Evolutionary conservation across 2,888 invertebrate species (phyloP), one percentile per base, ranked within the genome.

Genomic region (Ichneumoninae sp.): DNA sequence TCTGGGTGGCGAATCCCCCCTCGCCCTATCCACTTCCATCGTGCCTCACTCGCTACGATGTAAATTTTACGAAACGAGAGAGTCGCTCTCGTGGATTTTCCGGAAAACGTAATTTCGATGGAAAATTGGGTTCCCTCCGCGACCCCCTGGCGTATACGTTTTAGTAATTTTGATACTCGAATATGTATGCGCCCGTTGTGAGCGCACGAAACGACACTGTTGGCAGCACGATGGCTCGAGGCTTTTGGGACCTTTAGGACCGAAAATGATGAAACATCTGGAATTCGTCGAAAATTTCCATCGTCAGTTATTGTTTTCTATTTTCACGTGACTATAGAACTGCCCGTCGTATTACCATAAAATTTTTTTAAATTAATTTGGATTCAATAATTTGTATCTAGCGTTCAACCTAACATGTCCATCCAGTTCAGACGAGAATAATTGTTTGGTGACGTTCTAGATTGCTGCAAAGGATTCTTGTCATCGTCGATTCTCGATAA

Each of bases 61-160:
- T 73, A 77, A 77, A 82, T 82, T 47, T 47, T 47, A 47, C 44
- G 44, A 47, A 47, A 47, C 44, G 44, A 4, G 78, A 70, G 69
- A 75, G 70, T 44, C 40, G 44, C 44, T 19, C 44, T 65, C 63
- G 22, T 36, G 65, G 69, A 69, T 40, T 13, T 75, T 22, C 44
- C 79, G 16, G 19, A 13, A 40, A 52, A 75, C 65, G 78, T 54
- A 83, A 83, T 63, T 75, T 57, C 63, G 44, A 70, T 50, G 69
- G 44, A 54, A 79, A 69, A 75, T 69, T 63, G 65, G 54, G 36
- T 30, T 63, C 63, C 57, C 30, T 19, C 57, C 19, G 40, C 8
- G 40, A 19, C 50, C 26, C 44, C 10, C 3, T 40, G 16, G 44
- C 19, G 52, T 65, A 65, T 70, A 44, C 40, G 63, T 74, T 74